Evolutionary conservation across 2,113 vertebrate genomes (phyloP), one percentile per base, ranked within the genome.

Genomic region (Pitta sordida): DNA sequence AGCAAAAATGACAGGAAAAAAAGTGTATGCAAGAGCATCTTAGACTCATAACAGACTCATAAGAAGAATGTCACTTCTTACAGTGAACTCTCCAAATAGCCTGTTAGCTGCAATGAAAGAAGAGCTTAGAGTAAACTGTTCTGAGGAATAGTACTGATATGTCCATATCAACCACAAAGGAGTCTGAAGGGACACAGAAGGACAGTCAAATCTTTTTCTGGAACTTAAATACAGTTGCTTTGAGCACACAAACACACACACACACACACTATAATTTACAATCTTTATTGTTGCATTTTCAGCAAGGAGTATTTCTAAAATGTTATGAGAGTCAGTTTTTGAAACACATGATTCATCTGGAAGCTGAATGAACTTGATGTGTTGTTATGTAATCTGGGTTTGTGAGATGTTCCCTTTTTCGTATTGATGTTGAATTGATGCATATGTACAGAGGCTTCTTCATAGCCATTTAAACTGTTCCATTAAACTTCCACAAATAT

Each of bases 81-180:
- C 37, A 46, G 21, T 60, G 29, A 81, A 43, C 13, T 63, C 39
- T 73, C 49, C 49, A 84, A 69, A 82, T 41, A 82, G 15, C 13
- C 37, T 71, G 24, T 83, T 88, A 36, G 13, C 65, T 84, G 49
- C 80, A 84, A 27, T 37, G 69, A 86, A 94, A 76, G 60, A 78
- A 32, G 6, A 60, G 6, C 27, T 81, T 73, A 81, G 48, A 70
- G 73, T 70, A 62, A 94, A 70, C 37, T 80, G 5, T 63, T 26
- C 8, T 23, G 43, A 68, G 56, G 83, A 92, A 68, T 49, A 71
- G 7, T 15, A 51, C 4, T 26, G 19, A 26, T 92, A 60, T 76
- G 44, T 56, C 56, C 19, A 2, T 74, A 88, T 82, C 63, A 82
- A 32, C 52, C 4, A 26, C 2, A 5, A 76, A 65, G 20, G 29